A percentile compares a stretch with the other conserved stretches of the same genome.
These are phyloP conservation scores for Rhynchotus rufescens DNA, from an alignment of 2,797 vertebrate species.

Conservation along the genomic window DNA sequence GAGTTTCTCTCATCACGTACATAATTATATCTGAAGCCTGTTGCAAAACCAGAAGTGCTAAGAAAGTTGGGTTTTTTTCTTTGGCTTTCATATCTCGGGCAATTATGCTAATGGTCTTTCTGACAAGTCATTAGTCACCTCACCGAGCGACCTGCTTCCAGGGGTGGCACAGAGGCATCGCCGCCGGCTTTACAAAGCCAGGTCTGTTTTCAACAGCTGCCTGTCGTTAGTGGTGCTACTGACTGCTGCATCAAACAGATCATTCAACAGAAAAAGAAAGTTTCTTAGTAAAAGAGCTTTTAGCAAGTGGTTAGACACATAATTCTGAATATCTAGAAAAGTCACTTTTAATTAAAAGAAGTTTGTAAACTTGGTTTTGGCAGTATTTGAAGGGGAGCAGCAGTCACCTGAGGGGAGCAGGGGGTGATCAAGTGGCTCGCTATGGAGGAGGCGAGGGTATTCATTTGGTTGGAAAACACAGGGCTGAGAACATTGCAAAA, in stretches of 20 bases:
- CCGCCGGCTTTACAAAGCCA: background rate
- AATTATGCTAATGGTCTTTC: conserved; percentile 64
- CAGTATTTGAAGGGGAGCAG: background rate
- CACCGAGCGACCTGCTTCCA: conserved; percentile 25
- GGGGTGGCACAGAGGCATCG: background rate
- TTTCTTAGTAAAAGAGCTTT: background rate
- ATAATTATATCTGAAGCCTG: conserved; percentile 70
- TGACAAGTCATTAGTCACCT: conserved; percentile 47
- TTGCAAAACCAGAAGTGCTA: background rate
- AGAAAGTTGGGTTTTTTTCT: conserved; percentile 25
- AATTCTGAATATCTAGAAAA: background rate
- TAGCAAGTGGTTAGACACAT: background rate
- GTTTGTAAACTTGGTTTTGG: background rate
- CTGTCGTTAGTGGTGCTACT: background rate
- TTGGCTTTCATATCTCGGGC: conserved; percentile 29
- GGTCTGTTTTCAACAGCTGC: background rate
- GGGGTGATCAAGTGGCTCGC: background rate
- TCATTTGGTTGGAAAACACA: background rate
- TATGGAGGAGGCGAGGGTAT: background rate
- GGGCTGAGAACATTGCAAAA: background rate
- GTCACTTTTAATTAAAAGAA: background rate
- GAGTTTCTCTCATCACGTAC: conserved; percentile 67
- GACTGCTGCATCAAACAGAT: background rate
- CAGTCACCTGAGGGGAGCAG: background rate
- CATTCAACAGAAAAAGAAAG: background rate